Percentiles rank a stretch among this genome's conserved stretches.
Evolutionary conservation across 2,888 invertebrate species (phyloP).

Genomic region (Cyrtodaria siliqua): DNA sequence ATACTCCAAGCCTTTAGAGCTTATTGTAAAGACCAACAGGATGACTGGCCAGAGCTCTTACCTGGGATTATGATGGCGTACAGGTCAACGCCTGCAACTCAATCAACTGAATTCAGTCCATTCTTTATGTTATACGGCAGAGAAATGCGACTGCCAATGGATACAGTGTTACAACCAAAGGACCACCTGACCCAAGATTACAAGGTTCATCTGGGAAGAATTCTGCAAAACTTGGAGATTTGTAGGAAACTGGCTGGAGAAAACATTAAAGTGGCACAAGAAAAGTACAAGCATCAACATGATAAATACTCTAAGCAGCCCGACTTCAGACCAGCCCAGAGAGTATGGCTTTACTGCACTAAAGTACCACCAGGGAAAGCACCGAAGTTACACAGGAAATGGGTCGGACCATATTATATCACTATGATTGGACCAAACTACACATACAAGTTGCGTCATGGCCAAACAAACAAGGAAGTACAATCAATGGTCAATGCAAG

Average conservation of each 20-base stretch:
- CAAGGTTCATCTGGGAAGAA: constrained; percentile 9
- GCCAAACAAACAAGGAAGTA: constrained; percentile 17
- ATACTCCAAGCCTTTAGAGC: constrained; percentile 53
- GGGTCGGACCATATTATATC: constrained; percentile 44
- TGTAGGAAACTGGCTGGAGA: constrained; percentile 27
- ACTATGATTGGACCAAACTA: constrained; percentile 16
- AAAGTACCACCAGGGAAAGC: no score
- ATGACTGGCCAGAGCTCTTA: constrained; percentile 49
- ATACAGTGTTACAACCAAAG: no score
- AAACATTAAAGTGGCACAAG: constrained; percentile 30
- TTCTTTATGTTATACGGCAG: constrained; percentile 45
- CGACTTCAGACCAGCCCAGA: constrained; percentile 24
- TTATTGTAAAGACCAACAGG: constrained; percentile 47
- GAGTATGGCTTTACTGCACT: no score
- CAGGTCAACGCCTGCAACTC: constrained; percentile 47
- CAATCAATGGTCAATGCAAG: constrained; percentile 23
- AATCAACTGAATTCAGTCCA: constrained; percentile 47
- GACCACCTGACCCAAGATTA: constrained; percentile 10
- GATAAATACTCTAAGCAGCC: constrained; percentile 40
- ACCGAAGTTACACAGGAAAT: no score
- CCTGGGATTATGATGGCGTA: constrained; percentile 61
- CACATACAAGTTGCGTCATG: constrained; percentile 30
- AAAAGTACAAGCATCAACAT: constrained; percentile 43
- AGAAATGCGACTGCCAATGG: constrained; percentile 44
- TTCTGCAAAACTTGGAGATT: no score